Evolutionary conservation across 2,797 vertebrate genomes (phyloP).

Genomic region (Cheirogaleus major): DNA sequence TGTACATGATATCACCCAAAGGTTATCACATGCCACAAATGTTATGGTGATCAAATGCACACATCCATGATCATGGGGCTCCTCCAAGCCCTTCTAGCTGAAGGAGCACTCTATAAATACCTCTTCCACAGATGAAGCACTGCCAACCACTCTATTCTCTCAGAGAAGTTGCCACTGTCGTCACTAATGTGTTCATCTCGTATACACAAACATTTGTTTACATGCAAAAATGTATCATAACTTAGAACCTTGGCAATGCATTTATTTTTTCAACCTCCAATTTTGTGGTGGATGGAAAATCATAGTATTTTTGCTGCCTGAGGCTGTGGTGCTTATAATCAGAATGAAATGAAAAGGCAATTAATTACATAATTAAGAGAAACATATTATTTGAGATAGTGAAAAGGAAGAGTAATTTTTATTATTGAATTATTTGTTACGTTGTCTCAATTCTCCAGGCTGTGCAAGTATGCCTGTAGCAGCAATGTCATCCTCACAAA

Average conservation of each 20-base stretch:
- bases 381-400: background rate
- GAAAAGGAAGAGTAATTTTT: background rate
- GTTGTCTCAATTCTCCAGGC: background rate
- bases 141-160: accelerated
- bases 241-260: background rate
- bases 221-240: background rate
- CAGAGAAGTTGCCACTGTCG: background rate
- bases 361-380: constrained; percentile 18
- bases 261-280: background rate
- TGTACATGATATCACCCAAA: background rate
- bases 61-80: background rate
- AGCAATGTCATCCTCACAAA: background rate
- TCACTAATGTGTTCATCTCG: background rate
- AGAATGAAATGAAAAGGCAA: constrained; percentile 13
- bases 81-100: background rate
- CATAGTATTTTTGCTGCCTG: background rate
- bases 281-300: background rate
- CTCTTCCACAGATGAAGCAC: accelerated
- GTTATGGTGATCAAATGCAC: background rate
- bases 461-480: background rate
- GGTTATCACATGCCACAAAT: background rate
- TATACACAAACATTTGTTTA: background rate
- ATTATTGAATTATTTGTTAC: background rate
- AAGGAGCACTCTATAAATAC: background rate
- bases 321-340: background rate